Evolutionary conservation across 1,140 invertebrate species (phyloP), one percentile per base, ranked within the genome.

Genomic region (Zaprionus camerounensis): DNA sequence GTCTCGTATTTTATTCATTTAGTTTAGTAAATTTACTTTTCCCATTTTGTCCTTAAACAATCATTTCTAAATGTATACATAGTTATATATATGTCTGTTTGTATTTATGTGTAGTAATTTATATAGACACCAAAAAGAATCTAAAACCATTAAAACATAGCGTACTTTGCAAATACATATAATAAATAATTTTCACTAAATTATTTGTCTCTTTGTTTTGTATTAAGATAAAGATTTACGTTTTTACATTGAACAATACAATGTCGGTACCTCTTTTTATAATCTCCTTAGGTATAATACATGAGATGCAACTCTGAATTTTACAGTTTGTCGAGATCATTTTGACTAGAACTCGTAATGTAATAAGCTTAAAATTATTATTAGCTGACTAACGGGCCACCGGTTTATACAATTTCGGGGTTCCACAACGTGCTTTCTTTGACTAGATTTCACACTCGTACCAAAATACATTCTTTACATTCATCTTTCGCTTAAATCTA

Each of bases 401-500:
- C 46, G 34, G 71, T 44, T 62, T 56, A 36, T 71, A 86, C 69
- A 78, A 73, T 55, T 71, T 61, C 9, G 31, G 59, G 65, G 51
- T 67, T 56, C 64, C 69, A 51, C 53, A 76, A 73, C 49, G 59
- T 69, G 76, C 13, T 69, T 49, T 58, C 61, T 49, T 88, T 88
- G 84, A 88, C 84, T 88, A 88, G 84, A 90, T 84, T 88, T 90
- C 71, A 88, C 84, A 88, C 84, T 88, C 84, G 78, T 73, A 76
- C 64, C 49, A 67, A 72, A 77, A 77, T 71, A 64, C 56, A 78
- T 56, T 55, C 53, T 70, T 11, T 31, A 3, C 41, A 46, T 67
- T 22, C 15, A 58, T 58, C 41, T 36, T 53, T 34, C 64, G 64
- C 70, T 84, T 71, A 84, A 51, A 22, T 63, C 36, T 72, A 72